Conservation (phyloP, 2,888 invertebrate species). For the Rhagophthalmus giganteus region DNA sequence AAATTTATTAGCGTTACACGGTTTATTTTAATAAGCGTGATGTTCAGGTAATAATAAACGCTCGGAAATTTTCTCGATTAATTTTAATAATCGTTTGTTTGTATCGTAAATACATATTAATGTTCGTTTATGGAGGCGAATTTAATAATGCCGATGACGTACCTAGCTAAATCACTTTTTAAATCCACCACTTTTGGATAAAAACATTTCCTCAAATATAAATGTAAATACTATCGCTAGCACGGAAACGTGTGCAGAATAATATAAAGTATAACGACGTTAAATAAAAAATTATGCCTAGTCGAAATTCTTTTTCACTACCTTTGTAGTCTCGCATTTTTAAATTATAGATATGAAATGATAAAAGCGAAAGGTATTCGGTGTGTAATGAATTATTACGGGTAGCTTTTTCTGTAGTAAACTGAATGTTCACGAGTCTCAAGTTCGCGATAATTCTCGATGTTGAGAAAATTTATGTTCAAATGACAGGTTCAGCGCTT, state of each 20-base stretch:
- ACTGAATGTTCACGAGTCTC: constrained; percentile 3
- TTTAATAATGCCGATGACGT: neutral
- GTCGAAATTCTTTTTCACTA: neutral
- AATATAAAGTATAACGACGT: neutral
- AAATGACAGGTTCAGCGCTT: constrained; percentile 28
- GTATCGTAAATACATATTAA: too few species aligned
- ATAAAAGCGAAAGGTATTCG: neutral
- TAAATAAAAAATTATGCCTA: constrained; percentile 2
- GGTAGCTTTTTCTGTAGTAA: too few species aligned
- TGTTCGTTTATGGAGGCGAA: neutral
- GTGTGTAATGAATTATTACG: neutral
- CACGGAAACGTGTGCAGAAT: constrained; percentile 1
- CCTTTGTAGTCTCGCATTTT: neutral
- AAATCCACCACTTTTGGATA: neutral
- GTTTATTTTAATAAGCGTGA: too few species aligned
- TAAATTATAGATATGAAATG: neutral
- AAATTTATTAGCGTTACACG: neutral
- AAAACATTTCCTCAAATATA: constrained; percentile 2
- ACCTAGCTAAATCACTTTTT: neutral
- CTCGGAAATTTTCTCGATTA: too few species aligned
- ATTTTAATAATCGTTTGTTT: too few species aligned
- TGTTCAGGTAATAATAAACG: too few species aligned
- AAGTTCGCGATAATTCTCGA: constrained; percentile 8
- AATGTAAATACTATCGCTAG: constrained; percentile 11
- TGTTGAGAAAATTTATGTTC: constrained; percentile 27